phyloP scores from a whole-genome alignment of 2,888 invertebrate species.

The Callyntrura sp. region DNA sequence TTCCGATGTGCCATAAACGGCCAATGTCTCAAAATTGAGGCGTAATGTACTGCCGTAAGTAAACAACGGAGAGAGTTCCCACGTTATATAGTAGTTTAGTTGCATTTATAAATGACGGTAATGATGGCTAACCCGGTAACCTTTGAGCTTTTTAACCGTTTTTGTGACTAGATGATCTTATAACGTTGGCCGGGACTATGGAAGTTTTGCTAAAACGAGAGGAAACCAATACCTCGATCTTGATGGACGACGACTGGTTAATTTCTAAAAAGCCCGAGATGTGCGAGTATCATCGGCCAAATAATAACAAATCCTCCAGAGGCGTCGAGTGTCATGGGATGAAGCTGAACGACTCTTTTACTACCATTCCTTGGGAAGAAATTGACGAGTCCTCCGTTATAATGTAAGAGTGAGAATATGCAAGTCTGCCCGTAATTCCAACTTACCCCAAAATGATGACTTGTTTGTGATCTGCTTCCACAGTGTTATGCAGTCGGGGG shows the following conservation, averaged over 20 bases:
- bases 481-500: background rate
- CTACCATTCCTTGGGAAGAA: slow-evolving; percentile 48
- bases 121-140: background rate
- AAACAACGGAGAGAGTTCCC: no score
- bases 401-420: no score
- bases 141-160: background rate
- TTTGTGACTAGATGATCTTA: background rate
- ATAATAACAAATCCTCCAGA: background rate
- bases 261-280: slow-evolving; percentile 4
- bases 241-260: no score
- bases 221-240: background rate
- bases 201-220: background rate
- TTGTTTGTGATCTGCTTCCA: background rate
- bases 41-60: slow-evolving; percentile 62
- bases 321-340: slow-evolving; percentile 49
- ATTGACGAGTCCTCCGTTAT: slow-evolving; percentile 13
- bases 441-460: background rate
- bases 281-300: background rate
- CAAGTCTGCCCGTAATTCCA: background rate
- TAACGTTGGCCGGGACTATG: background rate
- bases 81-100: no score
- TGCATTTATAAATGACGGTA: background rate
- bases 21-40: slow-evolving; percentile 52
- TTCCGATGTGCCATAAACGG: slow-evolving; percentile 50
- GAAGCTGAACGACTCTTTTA: slow-evolving; percentile 7